These are phyloP conservation scores for Rutilus rutilus DNA, from an alignment of 2,113 vertebrate genomes.

Conservation along the genomic window DNA sequence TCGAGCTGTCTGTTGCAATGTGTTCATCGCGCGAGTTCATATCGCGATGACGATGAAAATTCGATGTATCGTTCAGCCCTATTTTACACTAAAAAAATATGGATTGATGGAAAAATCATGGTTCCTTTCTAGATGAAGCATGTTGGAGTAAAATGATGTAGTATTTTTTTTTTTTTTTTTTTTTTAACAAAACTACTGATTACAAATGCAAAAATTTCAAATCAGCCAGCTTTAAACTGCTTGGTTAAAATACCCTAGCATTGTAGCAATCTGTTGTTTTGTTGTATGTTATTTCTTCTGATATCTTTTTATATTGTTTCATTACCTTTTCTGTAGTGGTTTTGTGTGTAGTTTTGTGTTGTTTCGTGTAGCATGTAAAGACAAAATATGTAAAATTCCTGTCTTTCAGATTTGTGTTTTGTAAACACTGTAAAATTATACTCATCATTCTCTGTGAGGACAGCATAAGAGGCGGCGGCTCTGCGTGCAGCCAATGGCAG, in stretches of 20 bases:
- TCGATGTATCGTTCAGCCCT: no score
- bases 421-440: not conserved
- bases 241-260: no score
- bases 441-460: not conserved
- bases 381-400: not conserved
- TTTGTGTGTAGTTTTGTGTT: not conserved
- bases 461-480: not conserved
- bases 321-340: not conserved
- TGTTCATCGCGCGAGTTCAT: no score
- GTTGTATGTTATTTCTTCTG: no score
- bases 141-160: not conserved
- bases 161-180: not conserved
- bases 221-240: no score
- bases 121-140: not conserved
- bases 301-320: not conserved
- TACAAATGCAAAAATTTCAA: not conserved
- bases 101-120: not conserved
- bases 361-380: not conserved
- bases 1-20: no score
- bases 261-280: not conserved
- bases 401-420: conserved; percentile 15
- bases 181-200: not conserved
- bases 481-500: not conserved
- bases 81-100: not conserved
- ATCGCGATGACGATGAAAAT: no score